Percentiles rank a stretch among this genome's conserved stretches.
These are phyloP conservation scores for Phymatocera aterrima DNA, from an alignment of 2,888 invertebrate species.

Conservation along the genomic window DNA sequence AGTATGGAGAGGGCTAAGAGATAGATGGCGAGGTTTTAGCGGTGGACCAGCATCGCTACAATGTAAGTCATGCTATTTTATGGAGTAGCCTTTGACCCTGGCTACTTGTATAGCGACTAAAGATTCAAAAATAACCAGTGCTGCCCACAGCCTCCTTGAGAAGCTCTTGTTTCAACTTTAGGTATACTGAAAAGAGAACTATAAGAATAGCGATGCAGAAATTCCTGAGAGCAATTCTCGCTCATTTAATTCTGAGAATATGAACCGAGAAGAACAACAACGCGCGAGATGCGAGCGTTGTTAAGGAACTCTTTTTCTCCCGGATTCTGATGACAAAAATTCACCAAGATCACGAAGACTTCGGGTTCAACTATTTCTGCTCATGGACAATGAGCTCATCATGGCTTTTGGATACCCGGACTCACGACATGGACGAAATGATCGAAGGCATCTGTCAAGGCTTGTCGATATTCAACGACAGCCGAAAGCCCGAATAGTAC, in stretches of 20 bases:
- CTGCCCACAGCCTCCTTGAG: slow-evolving; percentile 49
- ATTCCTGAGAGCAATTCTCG: neutral
- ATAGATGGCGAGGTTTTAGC: neutral
- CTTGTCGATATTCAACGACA: slow-evolving; percentile 54
- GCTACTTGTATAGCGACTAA: slow-evolving; percentile 73
- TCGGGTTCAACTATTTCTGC: no score
- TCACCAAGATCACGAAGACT: no score
- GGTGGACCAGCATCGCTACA: slow-evolving; percentile 60
- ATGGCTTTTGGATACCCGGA: no score
- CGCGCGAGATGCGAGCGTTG: neutral
- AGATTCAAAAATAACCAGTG: slow-evolving; percentile 70
- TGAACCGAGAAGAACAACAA: neutral
- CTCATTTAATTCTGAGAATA: neutral
- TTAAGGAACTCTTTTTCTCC: neutral
- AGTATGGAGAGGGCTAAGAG: no score
- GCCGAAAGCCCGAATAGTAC: slow-evolving; percentile 48
- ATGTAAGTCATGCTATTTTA: slow-evolving; percentile 73
- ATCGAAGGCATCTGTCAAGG: slow-evolving; percentile 52
- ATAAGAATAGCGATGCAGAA: slow-evolving; percentile 22
- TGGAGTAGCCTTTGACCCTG: slow-evolving; percentile 69
- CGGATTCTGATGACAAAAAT: neutral
- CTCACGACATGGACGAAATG: no score
- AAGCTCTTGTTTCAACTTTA: slow-evolving; percentile 11
- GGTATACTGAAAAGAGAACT: neutral
- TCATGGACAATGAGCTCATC: neutral